These are phyloP conservation scores for Ceratosolen fusciceps DNA, from an alignment of 1,140 invertebrate species.

Conservation along the genomic window DNA sequence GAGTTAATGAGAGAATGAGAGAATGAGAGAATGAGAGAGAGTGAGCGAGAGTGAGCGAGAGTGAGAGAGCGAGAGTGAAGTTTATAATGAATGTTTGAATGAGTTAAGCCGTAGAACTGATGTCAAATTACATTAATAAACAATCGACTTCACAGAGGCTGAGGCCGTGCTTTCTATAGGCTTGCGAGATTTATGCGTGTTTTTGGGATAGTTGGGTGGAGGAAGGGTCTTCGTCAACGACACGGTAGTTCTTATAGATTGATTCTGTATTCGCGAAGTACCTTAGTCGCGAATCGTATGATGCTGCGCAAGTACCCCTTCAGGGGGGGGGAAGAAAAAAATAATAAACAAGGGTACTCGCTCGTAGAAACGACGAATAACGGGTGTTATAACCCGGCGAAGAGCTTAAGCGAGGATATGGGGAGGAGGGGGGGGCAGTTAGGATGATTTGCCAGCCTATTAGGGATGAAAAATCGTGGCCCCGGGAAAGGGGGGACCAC, in stretches of 20 bases:
- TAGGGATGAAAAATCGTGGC: background rate
- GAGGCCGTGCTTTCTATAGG: constrained; percentile 38
- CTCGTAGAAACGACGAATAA: background rate
- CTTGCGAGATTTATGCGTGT: constrained; percentile 32
- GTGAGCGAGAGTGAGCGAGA: too few relatives aligned
- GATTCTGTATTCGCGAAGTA: too few relatives aligned
- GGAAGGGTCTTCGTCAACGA: background rate
- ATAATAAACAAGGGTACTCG: background rate
- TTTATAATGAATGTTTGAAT: background rate
- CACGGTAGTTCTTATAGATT: too few relatives aligned
- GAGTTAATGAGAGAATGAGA: background rate
- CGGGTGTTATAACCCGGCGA: too few relatives aligned
- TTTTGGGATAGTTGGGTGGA: background rate
- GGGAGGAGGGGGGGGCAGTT: background rate
- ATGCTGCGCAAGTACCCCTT: too few relatives aligned
- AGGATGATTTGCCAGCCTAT: too few relatives aligned
- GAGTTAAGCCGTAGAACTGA: constrained; percentile 28
- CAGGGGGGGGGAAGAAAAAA: background rate
- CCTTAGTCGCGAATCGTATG: too few relatives aligned
- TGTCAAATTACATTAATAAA: constrained; percentile 38
- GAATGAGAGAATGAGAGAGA: background rate
- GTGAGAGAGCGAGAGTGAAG: background rate
- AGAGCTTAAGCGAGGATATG: too few relatives aligned
- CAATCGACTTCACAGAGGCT: constrained; percentile 41
- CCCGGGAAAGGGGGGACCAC: constrained; percentile 5